Evolutionary conservation across 2,888 invertebrate species (phyloP), one percentile per base, ranked within the genome.

Genomic region (Drosophila pegasa): DNA sequence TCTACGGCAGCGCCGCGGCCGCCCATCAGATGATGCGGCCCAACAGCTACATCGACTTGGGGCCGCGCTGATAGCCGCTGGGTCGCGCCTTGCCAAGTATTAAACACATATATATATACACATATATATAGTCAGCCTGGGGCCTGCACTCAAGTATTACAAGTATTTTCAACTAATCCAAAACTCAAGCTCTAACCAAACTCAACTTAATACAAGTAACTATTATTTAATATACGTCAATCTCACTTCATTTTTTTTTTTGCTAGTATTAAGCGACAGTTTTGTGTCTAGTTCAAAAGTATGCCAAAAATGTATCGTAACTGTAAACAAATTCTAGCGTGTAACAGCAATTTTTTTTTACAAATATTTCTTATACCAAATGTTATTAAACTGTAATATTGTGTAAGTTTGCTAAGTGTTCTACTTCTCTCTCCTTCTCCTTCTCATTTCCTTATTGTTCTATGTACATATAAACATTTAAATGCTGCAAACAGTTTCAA

Each of bases 11-110:
- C 20, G 87, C 84, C 10, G 88, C 84, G 51, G 79, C 78, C 38
- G 75, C 90, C 20, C 90, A 91, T 69, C 89, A 91, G 56, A 92
- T 92, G 88, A 90, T 92, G 86, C 87, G 92, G 25, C 89, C 91
- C 35, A 90, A 90, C 59, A 91, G 92, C 51, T 92, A 92, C 41
- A 92, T 92, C 41, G 92, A 92, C 71, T 80, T 92, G 79, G 91
- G 92, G 52, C 92, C 92, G 14, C 91, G 92, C 81, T 92, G 59
- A 73, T 18, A 33, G 2, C 25, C 48, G 6, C n/a, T 14, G 38
- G 16, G 16, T 38, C 38, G 38, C 33, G 38, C 40, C 14, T 25
- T 35, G 51, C 35, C 22, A 54, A 71, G 66, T 71, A 62, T 75
- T 75, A 75, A 47, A 22, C 7, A 22, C 18, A 41, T n/a, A 41